Evolutionary conservation across 2,797 vertebrate genomes (phyloP), one percentile per base, ranked within the genome.

Genomic region (Antennarius maculatus): DNA sequence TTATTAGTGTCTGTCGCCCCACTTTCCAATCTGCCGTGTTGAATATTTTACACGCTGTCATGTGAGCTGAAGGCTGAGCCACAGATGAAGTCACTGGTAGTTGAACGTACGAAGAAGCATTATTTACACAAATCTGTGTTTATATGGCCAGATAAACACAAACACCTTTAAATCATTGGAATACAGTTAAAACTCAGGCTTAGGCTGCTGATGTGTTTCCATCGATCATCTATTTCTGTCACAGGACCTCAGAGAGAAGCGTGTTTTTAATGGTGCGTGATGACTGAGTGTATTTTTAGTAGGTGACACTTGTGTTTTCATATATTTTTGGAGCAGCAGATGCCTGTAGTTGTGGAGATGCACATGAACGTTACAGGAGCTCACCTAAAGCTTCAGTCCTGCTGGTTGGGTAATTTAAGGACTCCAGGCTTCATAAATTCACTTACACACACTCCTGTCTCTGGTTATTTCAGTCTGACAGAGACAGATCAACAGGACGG

Each of bases 21-120:
- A 91, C 56, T 91, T 91, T 89, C 72, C 91, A 90, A 89, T 92
- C 90, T 92, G 90, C 79, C 75, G 50, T 61, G 18, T 66, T 93
- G 55, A 92, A 93, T 92, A 87, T 92, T 93, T 92, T 72, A 88
- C 70, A 64, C 5, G 1, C 65, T 47, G 34, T 75, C 71, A 51
- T 63, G 55, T 72, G 69, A 69, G 63, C 42, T 80, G 34, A 59
- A 65, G 28, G 45, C 18, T 51, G 49, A 74, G 55, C 66, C 61
- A 53, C 66, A 58, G 43, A 66, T 45, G 41, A 60, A 65, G 42
- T 54, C 7, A 6, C 54, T 9, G 18, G 55, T 7, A 7, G 28
- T 54, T 54, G 5, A 47, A 62, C 64, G 45, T 54, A n/a, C 60
- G 37, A 69, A 28, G 17, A 10, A n/a, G 51, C 56, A 16, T 23